These are phyloP conservation scores for Andrena flavipes DNA, from an alignment of 2,888 invertebrate genomes.

Conservation along the genomic window DNA sequence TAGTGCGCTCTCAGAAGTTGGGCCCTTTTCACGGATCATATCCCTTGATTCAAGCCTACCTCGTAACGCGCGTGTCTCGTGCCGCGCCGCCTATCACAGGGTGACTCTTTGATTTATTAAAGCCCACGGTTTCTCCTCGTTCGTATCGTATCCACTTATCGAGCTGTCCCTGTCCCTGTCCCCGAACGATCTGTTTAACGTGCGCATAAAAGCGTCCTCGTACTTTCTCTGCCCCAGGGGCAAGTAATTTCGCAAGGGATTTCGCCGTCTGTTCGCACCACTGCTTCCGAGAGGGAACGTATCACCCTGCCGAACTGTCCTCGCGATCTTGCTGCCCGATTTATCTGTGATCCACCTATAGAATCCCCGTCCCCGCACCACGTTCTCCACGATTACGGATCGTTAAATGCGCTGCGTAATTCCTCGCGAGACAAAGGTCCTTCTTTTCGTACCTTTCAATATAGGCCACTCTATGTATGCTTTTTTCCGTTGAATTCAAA, in stretches of 20 bases:
- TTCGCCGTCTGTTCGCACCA: slow-evolving; percentile 37
- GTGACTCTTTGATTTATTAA: slow-evolving; percentile 55
- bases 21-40: slow-evolving; percentile 44
- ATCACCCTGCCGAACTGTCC: slow-evolving; percentile 9
- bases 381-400: slow-evolving; percentile 3
- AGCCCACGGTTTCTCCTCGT: slow-evolving; percentile 48
- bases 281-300: slow-evolving; percentile 23
- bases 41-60: slow-evolving; percentile 26
- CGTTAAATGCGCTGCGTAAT: slow-evolving; percentile 8
- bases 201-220: slow-evolving; percentile 38
- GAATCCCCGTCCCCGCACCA: background rate
- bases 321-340: slow-evolving; percentile 13
- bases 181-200: slow-evolving; percentile 67
- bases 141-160: slow-evolving; percentile 76
- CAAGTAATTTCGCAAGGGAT: slow-evolving; percentile 64
- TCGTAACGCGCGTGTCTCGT: background rate
- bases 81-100: background rate
- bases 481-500: background rate
- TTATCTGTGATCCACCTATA: slow-evolving; percentile 17
- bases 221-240: slow-evolving; percentile 21
- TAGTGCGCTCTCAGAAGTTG: slow-evolving; percentile 15
- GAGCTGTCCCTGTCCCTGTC: slow-evolving; percentile 64
- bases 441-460: background rate
- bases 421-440: background rate
- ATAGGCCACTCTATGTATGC: background rate